phyloP scores from a whole-genome alignment of 2,113 vertebrate species.

The Halcyon senegalensis region DNA sequence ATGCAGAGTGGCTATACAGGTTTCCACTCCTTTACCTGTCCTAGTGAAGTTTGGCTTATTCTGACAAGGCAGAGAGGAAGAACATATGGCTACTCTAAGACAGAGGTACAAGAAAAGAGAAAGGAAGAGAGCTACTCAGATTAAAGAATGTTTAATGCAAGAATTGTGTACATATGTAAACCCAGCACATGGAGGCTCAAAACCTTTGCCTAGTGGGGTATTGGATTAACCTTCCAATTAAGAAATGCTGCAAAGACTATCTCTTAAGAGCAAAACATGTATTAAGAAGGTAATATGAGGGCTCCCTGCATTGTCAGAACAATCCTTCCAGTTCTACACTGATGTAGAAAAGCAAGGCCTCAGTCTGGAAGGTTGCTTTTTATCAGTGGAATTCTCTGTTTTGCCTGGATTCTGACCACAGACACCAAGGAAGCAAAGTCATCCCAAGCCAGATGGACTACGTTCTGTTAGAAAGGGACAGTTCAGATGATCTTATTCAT shows the following conservation, averaged over 20 bases:
- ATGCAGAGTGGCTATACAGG: background rate
- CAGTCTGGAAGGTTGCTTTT: background rate
- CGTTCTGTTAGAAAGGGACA: background rate
- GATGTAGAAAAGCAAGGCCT: background rate
- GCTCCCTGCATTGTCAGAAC: background rate
- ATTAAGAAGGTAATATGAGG: no score
- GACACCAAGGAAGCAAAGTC: background rate
- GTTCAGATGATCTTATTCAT: background rate
- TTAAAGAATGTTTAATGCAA: background rate
- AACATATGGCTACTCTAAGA: background rate
- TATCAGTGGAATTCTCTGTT: background rate
- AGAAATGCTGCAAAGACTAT: background rate
- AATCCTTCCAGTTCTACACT: background rate
- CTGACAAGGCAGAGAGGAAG: background rate
- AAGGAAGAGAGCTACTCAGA: background rate
- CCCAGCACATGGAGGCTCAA: accelerated
- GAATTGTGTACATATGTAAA: background rate
- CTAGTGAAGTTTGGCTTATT: background rate
- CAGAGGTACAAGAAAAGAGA: background rate
- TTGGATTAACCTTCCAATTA: background rate
- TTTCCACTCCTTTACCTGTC: background rate
- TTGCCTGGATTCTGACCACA: background rate
- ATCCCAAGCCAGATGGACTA: accelerated
- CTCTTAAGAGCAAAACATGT: accelerated
- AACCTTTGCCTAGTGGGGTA: background rate